Evolutionary conservation across 2,888 invertebrate species (phyloP), one percentile per base, ranked within the genome.

Genomic region (Mayetiola destructor): DNA sequence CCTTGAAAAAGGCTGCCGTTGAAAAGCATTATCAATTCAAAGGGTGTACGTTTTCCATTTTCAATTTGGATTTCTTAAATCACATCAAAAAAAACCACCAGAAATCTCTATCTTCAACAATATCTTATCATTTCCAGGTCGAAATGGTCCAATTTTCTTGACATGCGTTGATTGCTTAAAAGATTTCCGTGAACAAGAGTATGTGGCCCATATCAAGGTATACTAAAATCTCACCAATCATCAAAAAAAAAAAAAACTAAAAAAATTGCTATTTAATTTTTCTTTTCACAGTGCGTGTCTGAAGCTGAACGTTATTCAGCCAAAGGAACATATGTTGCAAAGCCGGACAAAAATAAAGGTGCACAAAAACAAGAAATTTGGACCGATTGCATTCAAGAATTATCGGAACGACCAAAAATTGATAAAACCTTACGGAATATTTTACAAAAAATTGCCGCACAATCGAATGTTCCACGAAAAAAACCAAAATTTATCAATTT

Each of bases 121-220:
- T n/a, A n/a, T n/a, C n/a, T n/a, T n/a, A n/a, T n/a, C n/a, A n/a
- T n/a, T n/a, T n/a, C n/a, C n/a, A 1, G 65, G 77, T 27, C 48
- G 48, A 5, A 48, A 48, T 62, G 76, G 76, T 14, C 76, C 76
- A 55, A 79, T 83, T 61, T 82, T 80, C 63, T 73, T 94, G 48
- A 88, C 92, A 1, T 96, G 96, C 71, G 86, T 95, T 70, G 96
- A 96, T 69, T 96, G 95, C 69, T 82, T 85, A 56, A 89, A 90
- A 71, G 92, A 92, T 71, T 96, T 64, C 69, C 85, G 88, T 64
- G 86, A 81, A 3, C 80, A 85, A 59, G 84, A 83, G 12, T 92
- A 87, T 71, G 79, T 78, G 42, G 73, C 74, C 1, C 93, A 93
- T 68, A 84, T 74, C n/a, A 87, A 48, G n/a, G 48, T 48, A n/a